Conservation (phyloP, 2,113 vertebrate species). For the Bubo blakistoni region DNA sequence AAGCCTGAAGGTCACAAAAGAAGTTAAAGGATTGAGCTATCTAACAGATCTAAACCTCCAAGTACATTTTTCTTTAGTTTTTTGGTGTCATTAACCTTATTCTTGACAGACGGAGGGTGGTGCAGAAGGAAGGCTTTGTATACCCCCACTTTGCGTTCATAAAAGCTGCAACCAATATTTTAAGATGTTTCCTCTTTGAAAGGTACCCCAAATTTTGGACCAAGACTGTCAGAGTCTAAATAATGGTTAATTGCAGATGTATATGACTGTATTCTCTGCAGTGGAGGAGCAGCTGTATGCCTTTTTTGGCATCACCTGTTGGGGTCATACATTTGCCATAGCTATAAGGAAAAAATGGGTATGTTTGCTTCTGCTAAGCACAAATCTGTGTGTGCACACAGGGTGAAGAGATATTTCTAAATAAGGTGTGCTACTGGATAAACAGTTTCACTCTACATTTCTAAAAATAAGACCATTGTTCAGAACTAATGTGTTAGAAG, state of each 20-base stretch:
- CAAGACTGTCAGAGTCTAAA: not conserved
- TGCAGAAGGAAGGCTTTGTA: not conserved
- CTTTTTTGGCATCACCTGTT: not conserved
- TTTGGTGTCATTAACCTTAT: not conserved
- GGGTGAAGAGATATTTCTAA: not conserved
- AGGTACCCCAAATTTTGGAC: not conserved
- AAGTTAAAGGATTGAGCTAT: not conserved
- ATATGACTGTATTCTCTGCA: not conserved
- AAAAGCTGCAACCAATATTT: not conserved
- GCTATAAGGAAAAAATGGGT: not conserved
- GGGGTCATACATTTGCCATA: not conserved
- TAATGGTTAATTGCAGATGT: not conserved
- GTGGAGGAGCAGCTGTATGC: not conserved
- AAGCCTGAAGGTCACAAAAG: not conserved
- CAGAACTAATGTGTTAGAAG: not conserved
- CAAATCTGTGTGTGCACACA: not conserved
- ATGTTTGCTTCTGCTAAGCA: not conserved
- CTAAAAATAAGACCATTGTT: not conserved
- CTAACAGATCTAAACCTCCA: not conserved
- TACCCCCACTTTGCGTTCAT: not conserved
- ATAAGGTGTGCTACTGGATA: not conserved
- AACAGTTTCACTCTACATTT: not conserved
- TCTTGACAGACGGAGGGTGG: not conserved
- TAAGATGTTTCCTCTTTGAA: not conserved
- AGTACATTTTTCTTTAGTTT: not conserved